A percentile compares a stretch with the other conserved stretches of the same genome.
Evolutionary conservation across 2,888 invertebrate genomes (phyloP).

Genomic region (Andrena minutula): DNA sequence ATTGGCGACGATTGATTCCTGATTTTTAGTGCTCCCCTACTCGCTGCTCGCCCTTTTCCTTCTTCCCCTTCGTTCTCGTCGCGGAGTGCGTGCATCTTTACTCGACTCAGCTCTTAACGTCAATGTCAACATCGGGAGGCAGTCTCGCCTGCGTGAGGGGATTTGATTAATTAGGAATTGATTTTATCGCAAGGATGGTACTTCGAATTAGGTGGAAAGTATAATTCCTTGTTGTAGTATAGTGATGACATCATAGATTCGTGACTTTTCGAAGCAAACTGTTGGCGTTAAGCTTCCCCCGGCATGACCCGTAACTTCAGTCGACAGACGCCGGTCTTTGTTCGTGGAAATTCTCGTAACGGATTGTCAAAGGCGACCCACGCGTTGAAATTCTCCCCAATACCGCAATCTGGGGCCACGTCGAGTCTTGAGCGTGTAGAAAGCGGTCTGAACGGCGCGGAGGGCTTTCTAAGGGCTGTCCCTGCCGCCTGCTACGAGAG

Average conservation of each 20-base stretch:
- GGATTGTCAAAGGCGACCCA: constrained; percentile 16
- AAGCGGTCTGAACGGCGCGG: background rate
- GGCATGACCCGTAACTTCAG: background rate
- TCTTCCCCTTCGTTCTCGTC: no score
- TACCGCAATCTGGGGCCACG: background rate
- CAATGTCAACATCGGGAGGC: constrained; percentile 33
- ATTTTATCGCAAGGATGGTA: background rate
- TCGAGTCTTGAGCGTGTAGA: constrained; percentile 9
- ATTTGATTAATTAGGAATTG: constrained; percentile 63
- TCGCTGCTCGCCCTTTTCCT: background rate
- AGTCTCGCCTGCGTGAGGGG: constrained; percentile 19
- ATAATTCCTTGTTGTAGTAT: background rate
- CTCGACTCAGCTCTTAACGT: constrained; percentile 33
- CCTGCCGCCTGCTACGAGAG: background rate
- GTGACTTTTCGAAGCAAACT: background rate
- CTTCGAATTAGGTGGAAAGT: background rate
- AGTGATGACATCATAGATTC: background rate
- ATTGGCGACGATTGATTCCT: constrained; percentile 37
- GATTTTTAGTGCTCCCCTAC: constrained; percentile 1
- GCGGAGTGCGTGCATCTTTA: constrained; percentile 25
- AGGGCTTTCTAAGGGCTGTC: background rate
- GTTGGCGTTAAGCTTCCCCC: background rate
- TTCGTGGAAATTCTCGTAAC: constrained; percentile 11
- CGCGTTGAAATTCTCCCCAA: constrained; percentile 23
- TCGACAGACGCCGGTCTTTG: background rate